Evolutionary conservation across 1,140 invertebrate species (phyloP), one percentile per base, ranked within the genome.

Genomic region (Paramacrobiotus metropolitanus): DNA sequence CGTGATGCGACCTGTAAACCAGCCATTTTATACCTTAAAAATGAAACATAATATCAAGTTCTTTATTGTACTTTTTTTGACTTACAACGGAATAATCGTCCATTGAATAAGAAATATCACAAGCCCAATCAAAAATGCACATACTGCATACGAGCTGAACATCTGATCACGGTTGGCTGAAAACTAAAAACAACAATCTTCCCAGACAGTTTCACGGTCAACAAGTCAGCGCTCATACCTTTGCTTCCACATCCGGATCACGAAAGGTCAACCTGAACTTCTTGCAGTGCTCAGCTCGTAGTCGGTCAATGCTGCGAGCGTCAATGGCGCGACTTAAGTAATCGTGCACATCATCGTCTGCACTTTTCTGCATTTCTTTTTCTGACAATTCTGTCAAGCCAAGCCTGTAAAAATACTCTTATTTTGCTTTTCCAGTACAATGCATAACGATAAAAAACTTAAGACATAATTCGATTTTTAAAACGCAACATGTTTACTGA

Each of bases 311-410:
- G 68, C 86, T 89, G n/a, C 88, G 78, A 0, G 88, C 88, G 73
- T 93, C 88, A 63, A 94, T 94, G 1, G 89, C 89, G 59, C 84
- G 80, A 77, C 87, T 86, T 31, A 94, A 75, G 72, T 94, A 94
- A 64, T 93, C 89, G 70, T 92, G 91, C 1, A 93, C 87, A 74
- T 44, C 30, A 2, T 62, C 62, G 9, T 30, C 28, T 20, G 29
- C 4, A 21, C 62, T 29, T 21, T 29, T 61, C 20, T 30, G 60
- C 24, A 62, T 24, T 29, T 29, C 62, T 18, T 61, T 62, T 20
- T 61, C 34, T 30, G 62, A 61, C 60, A 64, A 60, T 55, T 66
- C 62, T 24, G 59, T 61, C 2, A 60, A 31, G n/a, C 48, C 48
- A 9, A 55, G 24, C 24, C 28, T 55, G 48, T n/a, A n/a, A n/a